Evolutionary conservation across 1,140 invertebrate genomes (phyloP), one percentile per base, ranked within the genome.

Genomic region (Leucophenga varia): DNA sequence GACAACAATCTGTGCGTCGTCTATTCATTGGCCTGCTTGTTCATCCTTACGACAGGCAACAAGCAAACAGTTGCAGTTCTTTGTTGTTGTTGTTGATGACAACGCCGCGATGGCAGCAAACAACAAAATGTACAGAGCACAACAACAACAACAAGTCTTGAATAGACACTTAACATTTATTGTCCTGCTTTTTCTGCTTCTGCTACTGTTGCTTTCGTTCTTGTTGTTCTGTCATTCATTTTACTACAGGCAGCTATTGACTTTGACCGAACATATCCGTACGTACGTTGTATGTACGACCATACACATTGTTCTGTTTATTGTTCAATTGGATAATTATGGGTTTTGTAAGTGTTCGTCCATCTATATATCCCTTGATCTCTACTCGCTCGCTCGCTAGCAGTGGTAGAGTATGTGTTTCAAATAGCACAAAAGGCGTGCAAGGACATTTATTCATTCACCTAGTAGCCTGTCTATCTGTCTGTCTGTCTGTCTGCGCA

Each of bases 241-340:
- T n/a, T n/a, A n/a, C n/a, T n/a, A n/a, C n/a, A n/a, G n/a, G n/a
- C n/a, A n/a, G n/a, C 59, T 67, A 67, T 65, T 63, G 64, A 63
- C 63, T 67, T 40, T 37, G 35, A n/a, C n/a, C n/a, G n/a, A n/a
- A n/a, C n/a, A n/a, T n/a, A n/a, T n/a, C n/a, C n/a, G n/a, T n/a
- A n/a, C n/a, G n/a, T n/a, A n/a, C n/a, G 12, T 6, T 37, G 56
- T 52, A 39, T 34, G 4, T 4, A n/a, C 9, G 13, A n/a, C 4
- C 9, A 34, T n/a, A 8, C 53, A 25, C 28, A 25, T 34, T 34
- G 45, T 16, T 63, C 59, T 67, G 63, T 64, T 67, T 68, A 68
- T 67, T 67, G 59, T 63, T 59, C 59, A 67, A 67, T 67, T 67
- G 59, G 59, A 63, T 67, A 68, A 67, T 68, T 67, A 61, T 67